Conservation (phyloP, 2,888 invertebrate species). For the Phorcus lineatus region DNA sequence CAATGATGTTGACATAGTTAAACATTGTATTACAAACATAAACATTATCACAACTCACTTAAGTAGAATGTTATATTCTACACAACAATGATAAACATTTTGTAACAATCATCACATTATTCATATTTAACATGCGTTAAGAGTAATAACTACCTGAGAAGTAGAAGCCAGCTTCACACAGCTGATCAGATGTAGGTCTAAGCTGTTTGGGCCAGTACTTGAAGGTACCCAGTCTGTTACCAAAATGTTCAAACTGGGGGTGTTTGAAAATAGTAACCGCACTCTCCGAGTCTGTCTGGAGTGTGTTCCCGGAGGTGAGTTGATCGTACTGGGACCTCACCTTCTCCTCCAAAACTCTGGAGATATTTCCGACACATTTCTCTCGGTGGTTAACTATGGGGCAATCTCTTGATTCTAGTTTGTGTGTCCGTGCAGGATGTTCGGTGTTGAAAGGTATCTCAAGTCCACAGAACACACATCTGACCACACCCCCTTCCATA, state of each 20-base stretch:
- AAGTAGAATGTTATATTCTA: too few species aligned
- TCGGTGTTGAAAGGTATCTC: not conserved
- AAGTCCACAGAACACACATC: not conserved
- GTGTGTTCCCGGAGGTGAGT: not conserved
- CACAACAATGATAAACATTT: too few species aligned
- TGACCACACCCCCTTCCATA: not conserved
- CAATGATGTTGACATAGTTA: too few species aligned
- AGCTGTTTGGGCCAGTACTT: not conserved
- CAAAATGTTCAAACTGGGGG: not conserved
- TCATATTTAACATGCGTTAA: too few species aligned
- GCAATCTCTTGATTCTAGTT: not conserved
- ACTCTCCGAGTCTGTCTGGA: not conserved
- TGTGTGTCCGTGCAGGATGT: not conserved
- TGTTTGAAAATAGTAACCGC: not conserved
- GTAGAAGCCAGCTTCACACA: not conserved
- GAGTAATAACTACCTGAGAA: not conserved
- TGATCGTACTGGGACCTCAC: not conserved
- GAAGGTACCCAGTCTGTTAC: not conserved
- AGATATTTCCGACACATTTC: not conserved
- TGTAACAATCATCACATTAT: too few species aligned
- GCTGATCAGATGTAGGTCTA: not conserved
- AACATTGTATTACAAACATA: too few species aligned
- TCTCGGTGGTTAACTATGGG: not conserved
- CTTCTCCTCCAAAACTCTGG: not conserved
- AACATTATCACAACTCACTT: too few species aligned